Base-by-base conservation (phyloP, 2,113 vertebrate genomes). In the Tachysurus vachellii region DNA sequence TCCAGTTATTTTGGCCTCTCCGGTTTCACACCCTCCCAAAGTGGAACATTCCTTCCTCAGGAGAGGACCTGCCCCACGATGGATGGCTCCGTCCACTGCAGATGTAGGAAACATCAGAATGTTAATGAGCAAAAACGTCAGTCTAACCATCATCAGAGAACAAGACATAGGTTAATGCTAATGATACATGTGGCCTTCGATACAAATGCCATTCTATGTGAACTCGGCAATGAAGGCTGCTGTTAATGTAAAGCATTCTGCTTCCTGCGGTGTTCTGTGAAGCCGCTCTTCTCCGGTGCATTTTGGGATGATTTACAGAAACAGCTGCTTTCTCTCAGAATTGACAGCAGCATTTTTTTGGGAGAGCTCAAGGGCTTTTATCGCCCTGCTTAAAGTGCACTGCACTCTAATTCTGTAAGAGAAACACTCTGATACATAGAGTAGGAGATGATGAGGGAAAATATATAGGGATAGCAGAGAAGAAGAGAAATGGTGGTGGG, bases 21-120 rank as follows among this genome's bases (percentile, higher is more conserved):
- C 96, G 0, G 96, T 97, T 85, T 96, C 94, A 4, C 97, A 98
- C 85, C 94, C 96, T 12, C 93, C 92, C 68, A 97, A 94, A 56
- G 95, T 95, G 68, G 95, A 92, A 81, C 97, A 97, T 87, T 98
- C 97, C 42, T 96, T 93, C 57, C 92, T 95, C 47, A 98, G 93
- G 90, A 96, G 87, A 2, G 96, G 96, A 26, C 97, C 97, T 0
- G 97, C 96, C 3, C 95, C 94, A 0, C 94, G 94, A 89, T 97
- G 97, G 88, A 97, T 97, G 56, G 96, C 96, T 85, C 97, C 97
- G 47, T 97, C 97, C 95, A 98, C 97, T 97, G 92, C 62, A 47
- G 88, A 76, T 44, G 56, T 71, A 19, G 71, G 57, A 83, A 88
- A 85, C 4, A 70, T 50, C 36, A 77, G 57, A 62, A 75, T 26